Percentiles rank a stretch among this genome's conserved stretches.
Conservation (phyloP, 2,113 vertebrate genomes). For the Lophotis ruficrista region DNA sequence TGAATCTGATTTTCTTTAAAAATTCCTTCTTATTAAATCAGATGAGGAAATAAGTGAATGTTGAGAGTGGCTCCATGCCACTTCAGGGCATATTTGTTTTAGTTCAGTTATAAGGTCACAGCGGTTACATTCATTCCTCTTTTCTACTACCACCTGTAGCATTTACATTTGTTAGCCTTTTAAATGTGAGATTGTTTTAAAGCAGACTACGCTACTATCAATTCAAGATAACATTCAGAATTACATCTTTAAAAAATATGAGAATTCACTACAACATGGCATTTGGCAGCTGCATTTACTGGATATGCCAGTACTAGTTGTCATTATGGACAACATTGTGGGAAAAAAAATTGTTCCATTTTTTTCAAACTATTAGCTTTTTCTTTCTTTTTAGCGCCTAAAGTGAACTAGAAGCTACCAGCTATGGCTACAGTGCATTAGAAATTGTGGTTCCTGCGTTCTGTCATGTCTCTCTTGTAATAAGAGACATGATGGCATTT, state of each 20-base stretch:
- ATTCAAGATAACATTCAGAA: not conserved
- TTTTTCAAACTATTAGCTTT: not conserved
- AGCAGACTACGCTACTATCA: not conserved
- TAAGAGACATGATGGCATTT: not conserved
- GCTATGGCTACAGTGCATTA: not conserved
- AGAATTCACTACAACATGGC: not conserved
- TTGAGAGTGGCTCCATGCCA: not conserved
- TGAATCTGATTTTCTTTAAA: not conserved
- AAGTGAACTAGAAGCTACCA: not conserved
- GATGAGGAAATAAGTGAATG: not conserved
- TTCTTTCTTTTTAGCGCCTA: not conserved
- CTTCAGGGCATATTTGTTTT: not conserved
- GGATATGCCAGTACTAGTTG: not conserved
- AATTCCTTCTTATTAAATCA: not conserved
- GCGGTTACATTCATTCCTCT: not conserved
- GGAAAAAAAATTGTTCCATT: not conserved
- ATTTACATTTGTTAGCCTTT: not conserved
- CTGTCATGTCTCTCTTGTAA: not conserved
- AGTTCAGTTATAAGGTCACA: not conserved
- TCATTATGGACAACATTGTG: not conserved
- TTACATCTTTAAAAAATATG: not conserved
- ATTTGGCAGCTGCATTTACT: not conserved
- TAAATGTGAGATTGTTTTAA: not conserved
- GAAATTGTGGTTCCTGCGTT: not conserved
- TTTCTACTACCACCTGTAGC: not conserved